Evolutionary conservation across 2,797 vertebrate genomes (phyloP).

Genomic region (Oreochromis mossambicus): DNA sequence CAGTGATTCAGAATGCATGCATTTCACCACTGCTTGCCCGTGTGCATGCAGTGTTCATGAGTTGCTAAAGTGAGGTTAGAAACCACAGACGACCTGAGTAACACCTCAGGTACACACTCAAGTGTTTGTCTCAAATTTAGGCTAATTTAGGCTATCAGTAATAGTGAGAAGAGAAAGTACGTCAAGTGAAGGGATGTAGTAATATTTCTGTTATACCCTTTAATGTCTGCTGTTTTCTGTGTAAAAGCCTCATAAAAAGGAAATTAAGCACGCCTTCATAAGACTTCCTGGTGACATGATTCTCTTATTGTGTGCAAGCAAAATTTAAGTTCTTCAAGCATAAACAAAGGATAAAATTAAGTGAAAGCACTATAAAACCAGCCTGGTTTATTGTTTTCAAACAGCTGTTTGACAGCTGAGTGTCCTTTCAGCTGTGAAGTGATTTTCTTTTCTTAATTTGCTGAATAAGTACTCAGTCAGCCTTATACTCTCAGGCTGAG

Average conservation of each 20-base stretch:
- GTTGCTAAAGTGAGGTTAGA: neutral
- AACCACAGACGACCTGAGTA: neutral
- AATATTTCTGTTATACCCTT: conserved; percentile 12
- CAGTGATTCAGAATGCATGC: neutral
- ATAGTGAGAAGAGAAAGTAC: neutral
- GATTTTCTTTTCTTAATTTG: conserved; percentile 28
- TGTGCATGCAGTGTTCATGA: neutral
- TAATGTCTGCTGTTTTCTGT: neutral
- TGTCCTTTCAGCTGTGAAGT: conserved; percentile 16
- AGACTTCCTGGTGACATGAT: conserved; percentile 16
- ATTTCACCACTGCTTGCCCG: neutral
- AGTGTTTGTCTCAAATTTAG: neutral
- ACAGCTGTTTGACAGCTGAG: neutral
- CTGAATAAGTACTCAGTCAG: conserved; percentile 11
- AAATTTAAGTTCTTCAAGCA: neutral
- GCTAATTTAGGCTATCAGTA: neutral
- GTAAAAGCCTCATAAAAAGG: neutral
- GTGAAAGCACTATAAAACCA: neutral
- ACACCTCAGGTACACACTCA: neutral
- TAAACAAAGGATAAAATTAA: neutral
- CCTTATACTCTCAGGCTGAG: neutral
- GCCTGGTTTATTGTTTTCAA: neutral
- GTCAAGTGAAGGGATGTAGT: neutral
- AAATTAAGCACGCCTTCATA: conserved; percentile 2
- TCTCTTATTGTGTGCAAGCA: neutral